A percentile compares a stretch with the other conserved stretches of the same genome.
phyloP scores from a whole-genome alignment of 2,113 vertebrate species.

The Antennarius striatus region DNA sequence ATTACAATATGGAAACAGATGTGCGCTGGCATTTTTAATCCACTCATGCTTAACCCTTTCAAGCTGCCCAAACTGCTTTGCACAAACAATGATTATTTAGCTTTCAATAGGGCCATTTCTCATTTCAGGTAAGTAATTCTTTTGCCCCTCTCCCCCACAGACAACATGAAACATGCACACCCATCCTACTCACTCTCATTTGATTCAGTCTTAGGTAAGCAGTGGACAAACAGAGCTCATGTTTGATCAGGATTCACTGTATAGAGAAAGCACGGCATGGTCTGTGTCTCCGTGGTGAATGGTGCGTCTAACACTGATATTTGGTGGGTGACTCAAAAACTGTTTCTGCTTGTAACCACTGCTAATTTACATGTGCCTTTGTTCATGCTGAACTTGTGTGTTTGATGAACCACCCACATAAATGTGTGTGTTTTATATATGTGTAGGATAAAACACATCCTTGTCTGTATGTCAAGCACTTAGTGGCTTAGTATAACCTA shows the following conservation, averaged over 20 bases:
- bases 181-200: conserved; percentile 7
- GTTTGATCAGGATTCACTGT: conserved; percentile 71
- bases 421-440: conserved; percentile 26
- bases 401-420: conserved; percentile 1
- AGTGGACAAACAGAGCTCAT: conserved; percentile 44
- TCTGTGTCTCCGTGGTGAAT: conserved; percentile 56
- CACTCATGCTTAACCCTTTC: conserved; percentile 81
- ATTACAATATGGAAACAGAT: conserved; percentile 83
- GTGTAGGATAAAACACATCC: conserved; percentile 7
- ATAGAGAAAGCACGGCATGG: conserved; percentile 47
- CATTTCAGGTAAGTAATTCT: conserved; percentile 36
- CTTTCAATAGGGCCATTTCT: conserved; percentile 51
- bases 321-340: conserved; percentile 43
- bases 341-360: too few species aligned
- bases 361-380: conserved; percentile 14
- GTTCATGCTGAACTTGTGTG: conserved; percentile 6
- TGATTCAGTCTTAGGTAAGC: conserved; percentile 47
- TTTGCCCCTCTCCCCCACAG: not conserved
- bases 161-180: not conserved
- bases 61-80: conserved; percentile 66
- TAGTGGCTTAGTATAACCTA: conserved; percentile 45
- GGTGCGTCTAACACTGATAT: conserved; percentile 61
- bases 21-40: conserved; percentile 78
- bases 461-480: conserved; percentile 27
- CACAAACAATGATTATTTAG: conserved; percentile 71